phyloP scores from a whole-genome alignment of 2,888 invertebrate genomes.

The Elegia similella region DNA sequence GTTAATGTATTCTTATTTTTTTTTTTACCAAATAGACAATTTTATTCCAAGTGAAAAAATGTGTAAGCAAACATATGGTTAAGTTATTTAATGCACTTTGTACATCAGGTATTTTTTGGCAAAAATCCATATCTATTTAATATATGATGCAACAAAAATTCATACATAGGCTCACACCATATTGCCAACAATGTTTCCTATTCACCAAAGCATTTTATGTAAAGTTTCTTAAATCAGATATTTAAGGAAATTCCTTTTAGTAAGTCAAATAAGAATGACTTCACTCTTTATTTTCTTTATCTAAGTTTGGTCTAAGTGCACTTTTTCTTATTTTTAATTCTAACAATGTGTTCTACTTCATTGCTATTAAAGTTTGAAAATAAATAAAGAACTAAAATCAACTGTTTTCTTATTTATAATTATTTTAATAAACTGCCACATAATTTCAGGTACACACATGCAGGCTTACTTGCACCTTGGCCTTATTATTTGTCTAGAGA shows the following conservation, averaged over 20 bases:
- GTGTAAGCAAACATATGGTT: not conserved
- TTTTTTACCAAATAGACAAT: not conserved
- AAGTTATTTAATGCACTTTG: not conserved
- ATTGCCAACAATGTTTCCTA: no score
- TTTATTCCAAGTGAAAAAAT: not conserved
- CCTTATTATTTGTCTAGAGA: not conserved
- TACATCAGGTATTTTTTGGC: no score
- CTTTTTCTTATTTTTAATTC: not conserved
- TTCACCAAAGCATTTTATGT: no score
- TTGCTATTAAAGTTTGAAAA: constrained; percentile 8
- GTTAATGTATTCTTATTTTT: not conserved
- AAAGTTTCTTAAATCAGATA: no score
- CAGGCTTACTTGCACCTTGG: not conserved
- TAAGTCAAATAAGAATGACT: not conserved
- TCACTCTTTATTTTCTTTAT: not conserved
- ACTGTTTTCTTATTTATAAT: not conserved
- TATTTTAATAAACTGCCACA: constrained; percentile 21
- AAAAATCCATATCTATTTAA: no score
- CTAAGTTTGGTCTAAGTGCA: not conserved
- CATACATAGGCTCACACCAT: no score
- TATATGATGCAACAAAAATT: no score
- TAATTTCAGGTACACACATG: constrained; percentile 27
- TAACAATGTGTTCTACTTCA: constrained; percentile 14
- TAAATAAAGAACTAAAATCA: not conserved
- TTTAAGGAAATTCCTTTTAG: not conserved